Evolutionary conservation across 2,797 vertebrate species (phyloP).

Genomic region (Pygocentrus nattereri): DNA sequence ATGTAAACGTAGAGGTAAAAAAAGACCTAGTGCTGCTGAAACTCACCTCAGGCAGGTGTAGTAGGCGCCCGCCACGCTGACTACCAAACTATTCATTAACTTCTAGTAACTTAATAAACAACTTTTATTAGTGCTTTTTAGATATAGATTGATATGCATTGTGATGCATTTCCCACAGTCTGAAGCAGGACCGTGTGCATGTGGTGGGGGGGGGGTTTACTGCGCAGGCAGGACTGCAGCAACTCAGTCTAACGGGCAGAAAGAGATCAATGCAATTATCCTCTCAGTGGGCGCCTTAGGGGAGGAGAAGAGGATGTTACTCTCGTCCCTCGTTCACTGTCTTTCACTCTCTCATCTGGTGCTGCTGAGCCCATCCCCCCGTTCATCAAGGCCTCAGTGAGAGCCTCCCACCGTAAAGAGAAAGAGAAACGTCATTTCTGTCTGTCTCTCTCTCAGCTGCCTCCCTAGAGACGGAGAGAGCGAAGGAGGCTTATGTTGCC

Average conservation of each 20-base stretch:
- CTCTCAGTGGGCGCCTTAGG: neutral
- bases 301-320: neutral
- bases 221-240: neutral
- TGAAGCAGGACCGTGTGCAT: neutral
- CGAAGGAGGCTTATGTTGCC: neutral
- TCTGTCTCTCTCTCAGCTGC: neutral
- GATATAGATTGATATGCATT: too few species aligned
- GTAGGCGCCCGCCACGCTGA: too few species aligned
- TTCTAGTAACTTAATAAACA: too few species aligned
- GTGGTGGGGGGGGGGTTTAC: neutral
- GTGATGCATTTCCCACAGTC: neutral
- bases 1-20: too few species aligned
- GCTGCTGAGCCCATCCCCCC: neutral
- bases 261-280: constrained; percentile 18
- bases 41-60: too few species aligned
- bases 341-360: neutral
- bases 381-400: neutral
- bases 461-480: neutral
- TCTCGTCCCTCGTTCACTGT: neutral
- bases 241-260: neutral
- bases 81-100: too few species aligned
- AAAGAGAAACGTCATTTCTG: constrained; percentile 1
- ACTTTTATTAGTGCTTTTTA: too few species aligned
- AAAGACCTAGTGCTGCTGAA: too few species aligned
- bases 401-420: neutral